Percentiles rank a stretch among this genome's conserved stretches.
phyloP scores from a whole-genome alignment of 1,140 invertebrate genomes.

The Rhysida immarginata region DNA sequence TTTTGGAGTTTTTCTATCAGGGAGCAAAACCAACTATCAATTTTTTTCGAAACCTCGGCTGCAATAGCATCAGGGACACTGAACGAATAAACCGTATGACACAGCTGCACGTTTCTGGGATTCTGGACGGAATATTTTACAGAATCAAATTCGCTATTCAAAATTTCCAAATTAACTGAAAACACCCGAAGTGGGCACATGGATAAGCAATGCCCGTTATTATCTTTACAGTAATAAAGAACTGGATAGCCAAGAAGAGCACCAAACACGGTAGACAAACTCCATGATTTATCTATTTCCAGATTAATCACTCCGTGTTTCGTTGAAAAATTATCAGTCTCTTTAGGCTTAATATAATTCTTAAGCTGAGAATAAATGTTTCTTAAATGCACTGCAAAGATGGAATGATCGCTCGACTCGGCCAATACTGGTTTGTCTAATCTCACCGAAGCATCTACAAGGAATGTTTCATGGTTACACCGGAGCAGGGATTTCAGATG shows the following conservation, averaged over 20 bases:
- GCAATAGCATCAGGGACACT: not conserved
- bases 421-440: not conserved
- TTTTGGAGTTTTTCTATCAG: not conserved
- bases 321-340: too few relatives aligned
- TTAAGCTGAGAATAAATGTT: not conserved
- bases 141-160: not conserved
- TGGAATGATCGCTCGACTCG: not conserved
- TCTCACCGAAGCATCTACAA: not conserved
- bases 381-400: not conserved
- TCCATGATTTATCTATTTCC: not conserved
- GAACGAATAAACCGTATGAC: slow-evolving; percentile 5
- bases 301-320: too few relatives aligned
- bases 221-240: not conserved
- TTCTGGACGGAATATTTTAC: not conserved
- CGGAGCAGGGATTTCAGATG: not conserved
- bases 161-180: not conserved
- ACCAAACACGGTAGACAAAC: slow-evolving; percentile 2
- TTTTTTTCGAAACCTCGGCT: not conserved
- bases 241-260: not conserved
- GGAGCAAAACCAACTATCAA: not conserved
- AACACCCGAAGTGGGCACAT: not conserved
- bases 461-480: not conserved
- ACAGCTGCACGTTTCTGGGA: too few relatives aligned
- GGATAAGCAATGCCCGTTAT: not conserved
- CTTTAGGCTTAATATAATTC: not conserved